A percentile compares a stretch with the other conserved stretches of the same genome.
These are phyloP conservation scores for Drosophila sproati DNA, from an alignment of 1,140 invertebrate species.

Conservation along the genomic window DNA sequence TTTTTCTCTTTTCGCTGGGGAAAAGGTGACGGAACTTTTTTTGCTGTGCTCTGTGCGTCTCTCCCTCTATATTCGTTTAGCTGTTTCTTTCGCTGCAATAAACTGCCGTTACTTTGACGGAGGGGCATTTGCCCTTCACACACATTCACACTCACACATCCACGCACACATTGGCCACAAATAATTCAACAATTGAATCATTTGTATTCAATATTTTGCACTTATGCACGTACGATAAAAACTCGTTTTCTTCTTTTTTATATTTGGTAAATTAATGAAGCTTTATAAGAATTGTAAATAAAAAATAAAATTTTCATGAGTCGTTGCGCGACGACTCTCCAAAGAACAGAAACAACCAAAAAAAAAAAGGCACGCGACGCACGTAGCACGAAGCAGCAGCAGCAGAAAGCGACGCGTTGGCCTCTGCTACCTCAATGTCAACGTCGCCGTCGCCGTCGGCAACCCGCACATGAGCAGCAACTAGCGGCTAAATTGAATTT, in stretches of 20 bases:
- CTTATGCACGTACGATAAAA: constrained; percentile 25
- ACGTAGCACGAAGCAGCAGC: constrained; percentile 28
- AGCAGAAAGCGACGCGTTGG: constrained; percentile 28
- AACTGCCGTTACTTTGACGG: constrained; percentile 50
- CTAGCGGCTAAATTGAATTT: constrained; percentile 74
- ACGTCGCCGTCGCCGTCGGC: constrained; percentile 36
- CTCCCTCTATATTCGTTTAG: constrained; percentile 36
- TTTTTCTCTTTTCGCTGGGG: constrained; percentile 24
- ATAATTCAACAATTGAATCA: constrained; percentile 56
- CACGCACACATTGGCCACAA: constrained; percentile 19
- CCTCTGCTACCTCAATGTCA: constrained; percentile 52
- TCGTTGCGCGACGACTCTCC: constrained; percentile 14
- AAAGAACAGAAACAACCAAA: constrained; percentile 23
- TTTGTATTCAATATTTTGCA: constrained; percentile 27
- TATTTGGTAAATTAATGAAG: constrained; percentile 34
- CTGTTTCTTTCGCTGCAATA: constrained; percentile 48
- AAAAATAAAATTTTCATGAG: constrained; percentile 24
- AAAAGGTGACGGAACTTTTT: constrained; percentile 40
- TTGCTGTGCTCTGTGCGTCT: constrained; percentile 17
- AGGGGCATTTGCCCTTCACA: constrained; percentile 35
- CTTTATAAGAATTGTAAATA: constrained; percentile 16
- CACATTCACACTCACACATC: constrained; percentile 7
- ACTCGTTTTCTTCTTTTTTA: constrained; percentile 19
- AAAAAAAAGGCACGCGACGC: constrained; percentile 45
- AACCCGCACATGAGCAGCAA: constrained; percentile 25